Percentiles rank a stretch among this genome's conserved stretches.
These are phyloP conservation scores for Andrena dorsata DNA, from an alignment of 2,888 invertebrate species.

Conservation along the genomic window DNA sequence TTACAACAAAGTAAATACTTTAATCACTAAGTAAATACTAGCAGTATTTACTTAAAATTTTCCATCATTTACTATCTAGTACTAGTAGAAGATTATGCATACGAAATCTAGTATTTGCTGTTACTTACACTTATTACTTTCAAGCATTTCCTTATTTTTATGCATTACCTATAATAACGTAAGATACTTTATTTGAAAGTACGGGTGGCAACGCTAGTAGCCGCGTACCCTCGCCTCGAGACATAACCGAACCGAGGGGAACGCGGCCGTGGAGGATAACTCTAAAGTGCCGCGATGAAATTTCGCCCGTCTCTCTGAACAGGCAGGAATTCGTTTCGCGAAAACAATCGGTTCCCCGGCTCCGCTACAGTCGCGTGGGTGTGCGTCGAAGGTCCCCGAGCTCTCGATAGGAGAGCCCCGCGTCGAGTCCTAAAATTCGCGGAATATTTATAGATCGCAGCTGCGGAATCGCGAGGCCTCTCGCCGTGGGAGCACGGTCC, in stretches of 20 bases:
- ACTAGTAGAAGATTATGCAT: too few relatives aligned
- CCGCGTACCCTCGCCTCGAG: constrained; percentile 22
- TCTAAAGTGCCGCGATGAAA: background rate
- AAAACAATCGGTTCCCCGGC: background rate
- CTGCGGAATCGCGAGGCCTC: constrained; percentile 67
- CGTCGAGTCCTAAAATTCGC: constrained; percentile 60
- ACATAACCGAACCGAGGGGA: constrained; percentile 21
- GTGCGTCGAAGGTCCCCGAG: constrained; percentile 29
- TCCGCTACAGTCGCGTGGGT: constrained; percentile 31
- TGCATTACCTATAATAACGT: too few relatives aligned
- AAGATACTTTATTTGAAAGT: too few relatives aligned
- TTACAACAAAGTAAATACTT: too few relatives aligned
- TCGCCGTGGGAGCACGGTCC: constrained; percentile 36
- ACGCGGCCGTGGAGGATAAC: constrained; percentile 4
- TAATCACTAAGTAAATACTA: too few relatives aligned
- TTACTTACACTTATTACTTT: too few relatives aligned
- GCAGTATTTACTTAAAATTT: too few relatives aligned
- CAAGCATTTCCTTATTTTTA: too few relatives aligned
- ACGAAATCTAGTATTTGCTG: too few relatives aligned
- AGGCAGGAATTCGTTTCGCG: background rate
- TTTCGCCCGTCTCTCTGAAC: background rate
- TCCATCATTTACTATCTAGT: too few relatives aligned
- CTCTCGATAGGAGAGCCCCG: constrained; percentile 46
- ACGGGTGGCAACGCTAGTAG: too few relatives aligned
- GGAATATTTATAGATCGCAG: constrained; percentile 78